Percentiles rank a stretch among this genome's conserved stretches.
Evolutionary conservation across 2,113 vertebrate genomes (phyloP).

Genomic region (Sisor rabdophorus): DNA sequence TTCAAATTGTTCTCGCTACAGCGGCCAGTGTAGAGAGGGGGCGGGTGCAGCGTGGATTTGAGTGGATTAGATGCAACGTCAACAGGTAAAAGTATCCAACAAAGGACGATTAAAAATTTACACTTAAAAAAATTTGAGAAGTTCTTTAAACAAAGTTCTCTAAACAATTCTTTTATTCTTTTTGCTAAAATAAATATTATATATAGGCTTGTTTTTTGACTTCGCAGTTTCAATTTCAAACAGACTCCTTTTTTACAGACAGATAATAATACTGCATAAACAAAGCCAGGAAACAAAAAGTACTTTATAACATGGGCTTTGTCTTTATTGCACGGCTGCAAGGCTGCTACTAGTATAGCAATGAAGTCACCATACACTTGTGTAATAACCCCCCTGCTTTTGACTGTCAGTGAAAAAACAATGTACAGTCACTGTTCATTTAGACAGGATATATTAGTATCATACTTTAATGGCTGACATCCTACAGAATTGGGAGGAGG

Average conservation of each 20-base stretch:
- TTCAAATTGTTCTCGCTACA: neutral
- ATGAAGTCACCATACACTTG: neutral
- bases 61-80: neutral
- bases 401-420: neutral
- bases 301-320: neutral
- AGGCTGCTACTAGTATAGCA: no score
- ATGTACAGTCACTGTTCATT: neutral
- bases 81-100: neutral
- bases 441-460: neutral
- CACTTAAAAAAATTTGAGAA: neutral
- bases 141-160: neutral
- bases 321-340: no score
- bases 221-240: neutral
- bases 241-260: neutral
- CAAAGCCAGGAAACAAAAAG: neutral
- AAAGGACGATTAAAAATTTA: neutral
- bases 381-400: no score
- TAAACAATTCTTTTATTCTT: neutral
- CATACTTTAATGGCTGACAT: neutral
- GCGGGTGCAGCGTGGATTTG: no score
- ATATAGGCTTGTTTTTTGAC: no score
- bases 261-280: neutral
- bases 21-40: no score
- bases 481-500: neutral
- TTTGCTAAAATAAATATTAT: no score